Evolutionary conservation across 2,113 vertebrate species (phyloP), one percentile per base, ranked within the genome.

Genomic region (Gallinago jamesoni): DNA sequence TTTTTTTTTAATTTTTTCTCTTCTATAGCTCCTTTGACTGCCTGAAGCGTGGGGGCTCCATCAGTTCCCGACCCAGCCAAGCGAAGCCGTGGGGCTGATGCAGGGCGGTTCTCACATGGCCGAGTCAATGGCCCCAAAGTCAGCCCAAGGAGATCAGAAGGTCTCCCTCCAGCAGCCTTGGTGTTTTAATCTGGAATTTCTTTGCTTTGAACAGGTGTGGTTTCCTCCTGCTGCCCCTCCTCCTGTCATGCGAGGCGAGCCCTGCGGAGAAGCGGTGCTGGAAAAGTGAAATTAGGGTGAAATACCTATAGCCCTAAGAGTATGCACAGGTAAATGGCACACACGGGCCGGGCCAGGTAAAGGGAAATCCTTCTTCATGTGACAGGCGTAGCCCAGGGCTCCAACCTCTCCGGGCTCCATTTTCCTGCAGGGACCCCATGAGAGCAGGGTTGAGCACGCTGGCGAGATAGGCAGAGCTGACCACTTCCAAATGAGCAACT

Each of bases 91-190:
- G 37, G 1, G 7, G 33, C 64, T 52, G 30, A 59, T 55, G 24
- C 47, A 19, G 4, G 69, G 12, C 0, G 2, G 47, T 81, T 64
- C 80, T 75, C 2, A 1, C 43, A 10, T 22, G 1, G 2, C 39
- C 1, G 3, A 64, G 41, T 39, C 30, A 56, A 43, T 33, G 43
- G 30, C 0, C 1, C 57, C 19, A 10, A 78, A 35, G 30, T 43
- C 84, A 93, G 47, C 73, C 23, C 31, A 25, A 77, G 47, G 47
- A 67, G 47, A 91, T 60, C 45, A 76, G 68, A 50, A 82, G 30
- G 18, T 78, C 22, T 84, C 52, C 43, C 22, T 84, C 52, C 43
- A 18, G 22, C 43, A 77, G n/a, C 45, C n/a, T 35, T 31, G n/a
- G 45, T 16, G 20, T 76, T 87, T 85, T 66, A 72, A 66, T 72